Evolutionary conservation across 2,113 vertebrate species (phyloP), one percentile per base, ranked within the genome.

Genomic region (Python bivittatus): DNA sequence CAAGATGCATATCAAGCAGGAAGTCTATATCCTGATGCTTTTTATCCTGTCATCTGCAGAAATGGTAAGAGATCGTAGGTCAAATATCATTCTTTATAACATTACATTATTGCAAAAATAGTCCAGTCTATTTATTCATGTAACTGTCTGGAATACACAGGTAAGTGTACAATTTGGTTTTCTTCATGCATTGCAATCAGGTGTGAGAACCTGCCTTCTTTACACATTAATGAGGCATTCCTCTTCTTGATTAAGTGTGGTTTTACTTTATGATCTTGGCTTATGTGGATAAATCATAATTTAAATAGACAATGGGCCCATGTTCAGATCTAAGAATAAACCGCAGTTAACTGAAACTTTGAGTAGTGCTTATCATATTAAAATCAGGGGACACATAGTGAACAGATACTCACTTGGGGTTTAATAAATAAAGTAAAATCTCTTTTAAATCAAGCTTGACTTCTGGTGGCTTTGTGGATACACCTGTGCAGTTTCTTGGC

Each of bases 1-100:
- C 98, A 95, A 91, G 98, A 98, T 90, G 98, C 98, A 0, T 98
- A 97, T 94, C 98, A 98, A 90, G 98, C 98, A 88, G 98, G 98
- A 52, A 94, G 96, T 0, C 93, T 97, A 93, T 98, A 97, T 95
- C 98, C 98, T 86, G 98, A 98, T 85, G 94, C 97, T 2, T 98
- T 98, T 95, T 98, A 98, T 93, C 58, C 97, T 92, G 6, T 84
- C 83, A 86, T 98, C 91, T 98, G 98, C 90, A 97, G 95, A 95
- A 53, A 27, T 42, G 98, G 98, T 98, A 96, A 97, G 97, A 92
- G 61, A 84, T 38, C 1, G 27, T 6, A 48, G 7, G 20, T 84
- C 15, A 53, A 22, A 53, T 84, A 13, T 48, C 60, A 15, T 52
- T 48, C 5, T 20, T 38, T 79, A 42, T 79, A 79, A 9, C 33